A percentile compares a stretch with the other conserved stretches of the same genome.
These are phyloP conservation scores for Oreonectes daqikongensis DNA, from an alignment of 2,797 vertebrate species.

Conservation along the genomic window DNA sequence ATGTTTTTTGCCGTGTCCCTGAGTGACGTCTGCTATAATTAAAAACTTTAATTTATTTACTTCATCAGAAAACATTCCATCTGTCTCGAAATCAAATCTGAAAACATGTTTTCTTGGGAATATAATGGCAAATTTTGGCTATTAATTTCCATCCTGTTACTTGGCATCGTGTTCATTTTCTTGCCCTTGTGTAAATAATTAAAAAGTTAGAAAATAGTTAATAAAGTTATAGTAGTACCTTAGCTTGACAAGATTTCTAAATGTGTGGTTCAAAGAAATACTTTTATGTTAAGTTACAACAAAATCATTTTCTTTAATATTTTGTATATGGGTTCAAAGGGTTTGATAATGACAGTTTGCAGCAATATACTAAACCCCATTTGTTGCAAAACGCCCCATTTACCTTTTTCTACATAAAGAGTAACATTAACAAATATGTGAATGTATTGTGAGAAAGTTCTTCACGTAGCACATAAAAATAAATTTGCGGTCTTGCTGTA, in stretches of 20 bases:
- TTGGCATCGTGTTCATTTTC: neutral
- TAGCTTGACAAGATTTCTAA: neutral
- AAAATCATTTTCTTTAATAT: too few relatives aligned
- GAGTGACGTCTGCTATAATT: neutral
- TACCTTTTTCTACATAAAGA: neutral
- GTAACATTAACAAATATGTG: neutral
- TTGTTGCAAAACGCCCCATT: neutral
- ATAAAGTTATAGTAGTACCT: too few relatives aligned
- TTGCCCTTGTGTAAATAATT: neutral
- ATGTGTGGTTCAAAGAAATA: neutral
- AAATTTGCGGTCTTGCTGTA: slow-evolving; percentile 1
- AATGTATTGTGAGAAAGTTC: slow-evolving; percentile 2
- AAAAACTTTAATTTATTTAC: neutral
- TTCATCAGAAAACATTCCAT: neutral
- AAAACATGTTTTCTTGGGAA: slow-evolving; percentile 1
- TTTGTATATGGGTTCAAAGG: too few relatives aligned
- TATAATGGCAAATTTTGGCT: neutral
- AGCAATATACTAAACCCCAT: neutral
- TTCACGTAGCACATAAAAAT: slow-evolving; percentile 2
- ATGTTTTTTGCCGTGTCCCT: neutral
- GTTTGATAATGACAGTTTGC: neutral
- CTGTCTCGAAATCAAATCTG: neutral
- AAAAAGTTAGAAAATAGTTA: neutral
- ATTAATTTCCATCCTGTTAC: slow-evolving; percentile 1
- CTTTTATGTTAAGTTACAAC: too few relatives aligned